Percentiles rank a stretch among this genome's conserved stretches.
Evolutionary conservation across 1,140 invertebrate genomes (phyloP).

Genomic region (Cydia amplana): DNA sequence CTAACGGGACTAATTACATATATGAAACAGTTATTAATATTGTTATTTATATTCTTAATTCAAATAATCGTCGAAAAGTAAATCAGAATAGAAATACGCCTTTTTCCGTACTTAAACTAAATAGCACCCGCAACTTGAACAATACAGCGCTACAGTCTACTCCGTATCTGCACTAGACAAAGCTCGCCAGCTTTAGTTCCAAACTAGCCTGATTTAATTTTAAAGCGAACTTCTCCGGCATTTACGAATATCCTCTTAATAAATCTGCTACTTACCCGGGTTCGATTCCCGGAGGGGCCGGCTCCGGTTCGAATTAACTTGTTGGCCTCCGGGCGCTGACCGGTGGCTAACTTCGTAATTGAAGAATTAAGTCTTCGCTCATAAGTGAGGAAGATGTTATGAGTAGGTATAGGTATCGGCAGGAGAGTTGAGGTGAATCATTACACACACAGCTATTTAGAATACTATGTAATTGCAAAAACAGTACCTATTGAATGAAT

Average conservation of each 20-base stretch:
- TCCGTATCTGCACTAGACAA: slow-evolving; percentile 49
- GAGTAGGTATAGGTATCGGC: slow-evolving; percentile 5
- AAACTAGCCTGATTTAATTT: slow-evolving; percentile 69
- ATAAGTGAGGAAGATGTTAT: slow-evolving; percentile 35
- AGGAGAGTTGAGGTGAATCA: too few relatives aligned
- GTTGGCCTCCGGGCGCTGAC: slow-evolving; percentile 61
- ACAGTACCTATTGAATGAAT: too few relatives aligned
- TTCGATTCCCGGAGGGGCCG: slow-evolving; percentile 65
- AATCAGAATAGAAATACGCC: too few relatives aligned
- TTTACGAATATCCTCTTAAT: slow-evolving; percentile 70
- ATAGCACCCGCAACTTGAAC: not conserved
- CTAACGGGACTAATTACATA: too few relatives aligned
- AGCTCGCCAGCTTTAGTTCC: slow-evolving; percentile 57
- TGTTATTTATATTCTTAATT: too few relatives aligned
- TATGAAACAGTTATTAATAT: too few relatives aligned
- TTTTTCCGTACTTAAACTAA: not conserved
- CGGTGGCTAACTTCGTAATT: slow-evolving; percentile 49
- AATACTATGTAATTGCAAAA: too few relatives aligned
- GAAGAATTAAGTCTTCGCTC: slow-evolving; percentile 46
- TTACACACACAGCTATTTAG: too few relatives aligned
- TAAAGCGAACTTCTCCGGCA: slow-evolving; percentile 56
- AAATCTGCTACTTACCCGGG: slow-evolving; percentile 66
- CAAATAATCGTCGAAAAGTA: too few relatives aligned
- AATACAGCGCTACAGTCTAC: slow-evolving; percentile 13
- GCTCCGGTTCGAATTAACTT: slow-evolving; percentile 61